phyloP scores from a whole-genome alignment of 2,113 vertebrate species.

The Eulemur rufifrons region DNA sequence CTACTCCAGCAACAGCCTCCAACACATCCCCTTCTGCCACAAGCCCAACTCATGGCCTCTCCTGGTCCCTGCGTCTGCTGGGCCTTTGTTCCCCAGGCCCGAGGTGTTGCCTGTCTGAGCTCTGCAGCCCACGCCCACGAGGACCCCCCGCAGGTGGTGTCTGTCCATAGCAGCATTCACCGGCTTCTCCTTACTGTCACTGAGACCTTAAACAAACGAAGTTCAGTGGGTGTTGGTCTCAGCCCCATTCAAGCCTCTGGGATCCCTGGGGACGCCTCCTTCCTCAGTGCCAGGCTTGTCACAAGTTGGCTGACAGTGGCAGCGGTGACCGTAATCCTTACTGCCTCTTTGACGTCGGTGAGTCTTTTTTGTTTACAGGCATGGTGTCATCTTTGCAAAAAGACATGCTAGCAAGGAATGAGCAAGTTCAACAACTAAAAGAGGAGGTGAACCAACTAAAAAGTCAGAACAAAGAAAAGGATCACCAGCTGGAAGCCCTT shows the following conservation, averaged over 20 bases:
- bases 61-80: not conserved
- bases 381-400: slow-evolving; percentile 83
- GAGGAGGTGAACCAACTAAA: slow-evolving; percentile 80
- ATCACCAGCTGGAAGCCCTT: slow-evolving; percentile 80
- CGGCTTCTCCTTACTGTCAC: not conserved
- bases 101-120: fast-evolving
- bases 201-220: fast-evolving
- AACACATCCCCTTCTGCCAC: not conserved
- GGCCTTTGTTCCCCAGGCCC: not conserved
- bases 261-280: not conserved
- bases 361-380: slow-evolving; percentile 66
- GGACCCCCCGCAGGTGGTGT: not conserved
- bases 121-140: not conserved
- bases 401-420: slow-evolving; percentile 81
- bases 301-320: fast-evolving
- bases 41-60: not conserved
- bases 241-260: not conserved
- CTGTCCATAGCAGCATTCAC: not conserved
- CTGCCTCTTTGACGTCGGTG: not conserved
- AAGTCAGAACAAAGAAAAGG: slow-evolving; percentile 82
- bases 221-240: fast-evolving
- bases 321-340: fast-evolving
- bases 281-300: not conserved
- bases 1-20: not conserved
- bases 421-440: slow-evolving; percentile 80